Percentiles rank a stretch among this genome's conserved stretches.
phyloP scores from a whole-genome alignment of 2,113 vertebrate genomes.

The Elachura formosa region DNA sequence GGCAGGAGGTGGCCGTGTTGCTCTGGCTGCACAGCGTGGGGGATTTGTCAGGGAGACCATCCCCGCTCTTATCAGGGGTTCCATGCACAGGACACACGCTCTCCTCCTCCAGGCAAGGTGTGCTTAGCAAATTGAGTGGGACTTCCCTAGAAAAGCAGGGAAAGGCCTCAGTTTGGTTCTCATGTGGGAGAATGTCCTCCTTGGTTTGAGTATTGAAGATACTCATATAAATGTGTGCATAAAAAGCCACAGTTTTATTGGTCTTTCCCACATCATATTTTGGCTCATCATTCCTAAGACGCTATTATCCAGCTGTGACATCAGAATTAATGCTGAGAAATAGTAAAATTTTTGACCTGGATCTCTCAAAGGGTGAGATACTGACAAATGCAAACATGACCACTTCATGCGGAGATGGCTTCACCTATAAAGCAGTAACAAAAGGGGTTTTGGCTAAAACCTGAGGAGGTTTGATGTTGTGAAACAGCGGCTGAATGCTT shows the following conservation, averaged over 20 bases:
- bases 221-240: neutral
- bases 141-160: neutral
- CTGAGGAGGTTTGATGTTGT: neutral
- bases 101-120: neutral
- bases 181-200: neutral
- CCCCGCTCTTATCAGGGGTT: neutral
- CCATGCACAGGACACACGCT: neutral
- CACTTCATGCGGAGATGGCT: neutral
- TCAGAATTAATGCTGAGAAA: neutral
- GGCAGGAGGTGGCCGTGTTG: conserved; percentile 54
- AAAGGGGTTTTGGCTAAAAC: neutral
- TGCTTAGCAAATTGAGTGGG: neutral
- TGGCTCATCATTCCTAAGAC: neutral
- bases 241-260: neutral
- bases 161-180: neutral
- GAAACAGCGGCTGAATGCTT: neutral
- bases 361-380: neutral
- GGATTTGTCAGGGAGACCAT: neutral
- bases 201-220: neutral
- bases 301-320: neutral
- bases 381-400: neutral
- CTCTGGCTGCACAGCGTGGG: conserved; percentile 56
- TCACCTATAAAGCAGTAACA: neutral
- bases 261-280: neutral
- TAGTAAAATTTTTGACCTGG: neutral